Evolutionary conservation across 1,140 invertebrate species (phyloP), one percentile per base, ranked within the genome.

Genomic region (Ephestia elutella): DNA sequence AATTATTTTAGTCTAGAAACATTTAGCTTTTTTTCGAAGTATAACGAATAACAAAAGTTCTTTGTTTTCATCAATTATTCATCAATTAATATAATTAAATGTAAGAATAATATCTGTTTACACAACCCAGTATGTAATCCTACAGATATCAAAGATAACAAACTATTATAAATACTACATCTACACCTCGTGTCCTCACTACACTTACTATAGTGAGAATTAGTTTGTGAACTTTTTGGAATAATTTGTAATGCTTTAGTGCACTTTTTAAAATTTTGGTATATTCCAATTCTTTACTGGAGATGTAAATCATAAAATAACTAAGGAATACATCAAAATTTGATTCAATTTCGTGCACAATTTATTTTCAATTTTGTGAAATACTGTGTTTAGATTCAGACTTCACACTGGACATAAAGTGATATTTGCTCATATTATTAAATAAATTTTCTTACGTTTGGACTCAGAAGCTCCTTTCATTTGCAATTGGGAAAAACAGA

Each of bases 391-490:
- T n/a, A 44, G 10, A n/a, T 44, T 44, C 2, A 44, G 10, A n/a
- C 38, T n/a, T 44, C 38, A 15, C 38, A 44, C 1, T 44, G 5
- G n/a, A 15, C 15, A 17, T 35, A 44, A 3, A 2, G 13, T 44
- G 38, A 10, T 5, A 15, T 44, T 44, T 44, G 38, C 13, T 44
- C 11, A 21, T 50, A n/a, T 5, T 50, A 25, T 53, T 21, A 53
- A 53, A 53, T 25, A 53, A 53, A 53, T 59, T 62, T 62, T 69
- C 80, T 82, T 82, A 82, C 78, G 70, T 78, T 70, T 62, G 75
- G 70, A 61, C 71, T 74, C 58, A 80, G 76, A 61, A 80, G 76
- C 68, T 79, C 76, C 71, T 80, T 75, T 60, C 35, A 60, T 48
- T 17, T 32, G 57, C 57, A 63, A 51, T 50, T n/a, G 28, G 19